Base-by-base conservation (phyloP, 1,140 invertebrate species). In the Ganaspis sp. region DNA sequence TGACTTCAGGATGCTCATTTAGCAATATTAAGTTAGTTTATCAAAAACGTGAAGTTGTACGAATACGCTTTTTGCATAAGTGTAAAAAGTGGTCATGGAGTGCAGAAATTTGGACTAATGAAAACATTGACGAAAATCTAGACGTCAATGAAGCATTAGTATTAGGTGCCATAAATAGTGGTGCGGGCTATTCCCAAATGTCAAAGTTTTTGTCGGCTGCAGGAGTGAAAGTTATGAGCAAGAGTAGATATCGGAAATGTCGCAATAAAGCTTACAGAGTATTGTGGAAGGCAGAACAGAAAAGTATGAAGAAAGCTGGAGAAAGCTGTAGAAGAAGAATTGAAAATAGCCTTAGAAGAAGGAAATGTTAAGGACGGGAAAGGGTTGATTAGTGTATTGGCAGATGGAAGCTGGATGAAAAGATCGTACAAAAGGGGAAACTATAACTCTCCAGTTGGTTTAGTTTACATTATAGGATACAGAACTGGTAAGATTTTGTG, bases 271-370 rank as follows among this genome's bases (percentile, higher is more conserved):
- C 17, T 5, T 53, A 53, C 45, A 53, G 17, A 17, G n/a, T 53
- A 53, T 19, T 53, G n/a, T 53, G 45, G 45, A 8, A 53, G 5
- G 11, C 17, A 9, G 6, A n/a, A 19, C n/a, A 5, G 17, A n/a
- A 53, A 53, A 53, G 45, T n/a, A 80, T 80, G 79, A 19, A 2
- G n/a, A 0, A 40, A 73, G n/a, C n/a, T n/a, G n/a, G n/a, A n/a
- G n/a, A n/a, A n/a, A n/a, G 73, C 79, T 17, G 79, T 19, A 1
- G 64, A 75, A 42, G 70, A 53, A 70, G 70, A 64, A 76, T 76
- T 70, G 69, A 70, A 21, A 23, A 72, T 80, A 77, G 79, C 73
- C 0, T 21, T 70, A 34, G 19, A 72, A 70, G 37, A 64, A 5
- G 37, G 19, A 12, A 45, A 73, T 1, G 26, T 77, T 17, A 58